A percentile compares a stretch with the other conserved stretches of the same genome.
Conservation (phyloP, 2,113 vertebrate genomes). For the Lutjanus erythropterus region DNA sequence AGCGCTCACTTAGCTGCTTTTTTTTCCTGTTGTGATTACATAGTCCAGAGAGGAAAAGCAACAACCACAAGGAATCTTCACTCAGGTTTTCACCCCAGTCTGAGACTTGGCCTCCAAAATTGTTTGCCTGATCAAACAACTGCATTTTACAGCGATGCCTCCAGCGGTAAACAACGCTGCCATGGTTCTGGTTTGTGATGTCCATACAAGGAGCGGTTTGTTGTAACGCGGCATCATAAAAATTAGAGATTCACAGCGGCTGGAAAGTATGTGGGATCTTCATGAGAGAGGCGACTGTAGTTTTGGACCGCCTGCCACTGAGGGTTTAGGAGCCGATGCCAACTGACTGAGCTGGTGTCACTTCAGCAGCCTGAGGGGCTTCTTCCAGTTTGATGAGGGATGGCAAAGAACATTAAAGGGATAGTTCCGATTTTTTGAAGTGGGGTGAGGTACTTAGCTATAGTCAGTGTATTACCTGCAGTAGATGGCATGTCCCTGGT, state of each 20-base stretch:
- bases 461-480: too few species aligned
- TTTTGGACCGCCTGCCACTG: slow-evolving; percentile 1
- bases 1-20: neutral
- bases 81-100: slow-evolving; percentile 37
- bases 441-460: too few species aligned
- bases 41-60: slow-evolving; percentile 32
- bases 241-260: slow-evolving; percentile 57
- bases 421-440: too few species aligned
- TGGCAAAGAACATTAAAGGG: neutral
- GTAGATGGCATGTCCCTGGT: too few species aligned
- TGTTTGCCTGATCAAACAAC: slow-evolving; percentile 52
- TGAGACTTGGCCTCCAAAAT: slow-evolving; percentile 21
- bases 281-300: slow-evolving; percentile 54
- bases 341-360: slow-evolving; percentile 36
- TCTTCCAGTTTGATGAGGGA: neutral
- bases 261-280: slow-evolving; percentile 64
- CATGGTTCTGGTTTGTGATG: slow-evolving; percentile 46
- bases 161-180: slow-evolving; percentile 66
- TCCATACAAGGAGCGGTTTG: slow-evolving; percentile 70
- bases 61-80: slow-evolving; percentile 32
- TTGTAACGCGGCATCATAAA: slow-evolving; percentile 52
- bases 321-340: slow-evolving; percentile 41
- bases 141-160: neutral
- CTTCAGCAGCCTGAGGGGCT: neutral
- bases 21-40: slow-evolving; percentile 49